These are phyloP conservation scores for Bombylius major DNA, from an alignment of 2,888 invertebrate species.

Conservation along the genomic window DNA sequence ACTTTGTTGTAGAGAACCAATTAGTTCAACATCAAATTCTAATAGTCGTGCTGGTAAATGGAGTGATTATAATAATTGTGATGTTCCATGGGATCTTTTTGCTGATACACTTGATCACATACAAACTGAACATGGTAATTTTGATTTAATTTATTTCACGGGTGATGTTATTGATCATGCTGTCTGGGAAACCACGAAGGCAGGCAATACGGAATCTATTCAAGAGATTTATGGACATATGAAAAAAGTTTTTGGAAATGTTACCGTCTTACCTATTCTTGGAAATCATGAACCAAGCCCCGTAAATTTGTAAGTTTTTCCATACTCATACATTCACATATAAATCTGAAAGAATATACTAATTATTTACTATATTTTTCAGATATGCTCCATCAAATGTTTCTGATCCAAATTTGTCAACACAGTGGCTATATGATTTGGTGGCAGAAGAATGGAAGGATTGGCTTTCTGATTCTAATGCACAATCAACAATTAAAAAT, in stretches of 20 bases:
- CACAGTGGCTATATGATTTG: slow-evolving; percentile 64
- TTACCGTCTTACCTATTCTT: slow-evolving; percentile 51
- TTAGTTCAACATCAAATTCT: slow-evolving; percentile 15
- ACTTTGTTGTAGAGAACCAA: slow-evolving; percentile 54
- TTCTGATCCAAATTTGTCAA: slow-evolving; percentile 40
- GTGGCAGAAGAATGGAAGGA: slow-evolving; percentile 54
- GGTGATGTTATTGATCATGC: slow-evolving; percentile 81
- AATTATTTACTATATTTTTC: too few species aligned
- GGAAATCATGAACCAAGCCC: slow-evolving; percentile 83
- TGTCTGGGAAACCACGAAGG: slow-evolving; percentile 69
- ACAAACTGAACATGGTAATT: slow-evolving; percentile 42
- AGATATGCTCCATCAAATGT: slow-evolving; percentile 49
- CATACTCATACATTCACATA: too few species aligned
- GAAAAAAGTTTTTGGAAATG: slow-evolving; percentile 44
- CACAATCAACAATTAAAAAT: slow-evolving; percentile 44
- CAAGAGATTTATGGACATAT: slow-evolving; percentile 41
- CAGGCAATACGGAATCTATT: slow-evolving; percentile 48
- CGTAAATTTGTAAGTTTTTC: slow-evolving; percentile 56
- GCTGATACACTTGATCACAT: slow-evolving; percentile 53
- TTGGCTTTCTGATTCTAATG: slow-evolving; percentile 51
- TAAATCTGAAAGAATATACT: too few species aligned
- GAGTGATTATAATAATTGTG: slow-evolving; percentile 71
- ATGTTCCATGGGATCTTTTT: slow-evolving; percentile 56
- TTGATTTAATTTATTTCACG: slow-evolving; percentile 63
- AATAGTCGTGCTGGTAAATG: slow-evolving; percentile 52